Percentiles rank a stretch among this genome's conserved stretches.
phyloP scores from a whole-genome alignment of 2,888 invertebrate species.

The Lordiphosa fenestrarum region DNA sequence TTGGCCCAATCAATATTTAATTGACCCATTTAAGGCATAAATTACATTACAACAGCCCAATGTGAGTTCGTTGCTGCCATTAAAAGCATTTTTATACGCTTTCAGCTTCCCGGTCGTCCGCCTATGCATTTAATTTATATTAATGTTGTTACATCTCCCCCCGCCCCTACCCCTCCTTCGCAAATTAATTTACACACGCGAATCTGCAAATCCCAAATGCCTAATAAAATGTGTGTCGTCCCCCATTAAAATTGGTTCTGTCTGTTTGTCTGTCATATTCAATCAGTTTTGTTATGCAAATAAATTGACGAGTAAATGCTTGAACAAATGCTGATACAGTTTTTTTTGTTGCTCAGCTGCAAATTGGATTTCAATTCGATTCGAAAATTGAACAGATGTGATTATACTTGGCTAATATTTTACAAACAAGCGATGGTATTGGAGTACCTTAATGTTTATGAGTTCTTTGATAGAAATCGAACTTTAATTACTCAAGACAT shows the following conservation, averaged over 20 bases:
- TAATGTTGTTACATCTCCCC: slow-evolving; percentile 51
- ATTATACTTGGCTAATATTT: no score
- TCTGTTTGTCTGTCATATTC: slow-evolving; percentile 40
- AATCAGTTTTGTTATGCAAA: slow-evolving; percentile 62
- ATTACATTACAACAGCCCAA: slow-evolving; percentile 63
- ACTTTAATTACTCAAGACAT: no score
- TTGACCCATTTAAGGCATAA: slow-evolving; percentile 72
- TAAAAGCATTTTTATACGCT: slow-evolving; percentile 62
- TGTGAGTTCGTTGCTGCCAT: slow-evolving; percentile 28
- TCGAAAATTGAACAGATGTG: slow-evolving; percentile 16
- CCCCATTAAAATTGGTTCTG: slow-evolving; percentile 41
- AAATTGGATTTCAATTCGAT: slow-evolving; percentile 35
- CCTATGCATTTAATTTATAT: slow-evolving; percentile 68
- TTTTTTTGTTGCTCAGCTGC: slow-evolving; percentile 20
- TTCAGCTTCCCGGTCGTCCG: slow-evolving; percentile 29
- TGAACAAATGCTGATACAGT: slow-evolving; percentile 13
- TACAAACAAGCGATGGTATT: no score
- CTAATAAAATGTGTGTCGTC: slow-evolving; percentile 42
- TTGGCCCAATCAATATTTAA: slow-evolving; percentile 68
- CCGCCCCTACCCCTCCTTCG: slow-evolving; percentile 1
- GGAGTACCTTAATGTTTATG: no score
- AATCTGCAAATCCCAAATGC: slow-evolving; percentile 53
- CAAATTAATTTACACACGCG: slow-evolving; percentile 63
- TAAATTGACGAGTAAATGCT: slow-evolving; percentile 57
- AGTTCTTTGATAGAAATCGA: no score